Conservation (phyloP, 2,113 vertebrate species). For the Bucco capensis region DNA sequence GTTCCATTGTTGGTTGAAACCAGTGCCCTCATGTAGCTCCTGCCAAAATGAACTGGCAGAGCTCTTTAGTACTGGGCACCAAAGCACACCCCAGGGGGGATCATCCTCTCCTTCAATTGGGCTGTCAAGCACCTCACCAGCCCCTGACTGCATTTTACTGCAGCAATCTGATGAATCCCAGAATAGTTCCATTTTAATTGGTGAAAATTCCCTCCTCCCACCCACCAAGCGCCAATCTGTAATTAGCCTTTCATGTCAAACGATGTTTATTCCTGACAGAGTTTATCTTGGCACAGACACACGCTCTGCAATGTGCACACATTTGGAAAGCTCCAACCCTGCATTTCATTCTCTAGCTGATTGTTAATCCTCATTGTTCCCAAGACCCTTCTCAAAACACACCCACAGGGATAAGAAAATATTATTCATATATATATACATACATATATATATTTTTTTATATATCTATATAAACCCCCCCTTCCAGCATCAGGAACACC, state of each 20-base stretch:
- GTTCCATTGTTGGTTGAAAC: not conserved
- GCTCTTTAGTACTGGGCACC: not conserved
- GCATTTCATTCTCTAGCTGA: conserved; percentile 55
- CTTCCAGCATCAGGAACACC: not conserved
- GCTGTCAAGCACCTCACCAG: not conserved
- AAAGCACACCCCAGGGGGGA: fast-evolving
- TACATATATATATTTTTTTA: not conserved
- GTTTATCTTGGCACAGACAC: conserved; percentile 54
- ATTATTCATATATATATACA: not conserved
- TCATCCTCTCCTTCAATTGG: not conserved
- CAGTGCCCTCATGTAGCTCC: not conserved
- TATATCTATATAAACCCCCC: too few species aligned
- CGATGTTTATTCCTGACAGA: conserved; percentile 57
- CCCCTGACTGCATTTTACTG: not conserved
- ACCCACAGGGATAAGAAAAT: conserved; percentile 37
- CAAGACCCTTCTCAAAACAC: conserved; percentile 57
- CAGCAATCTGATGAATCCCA: not conserved
- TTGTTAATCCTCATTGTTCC: conserved; percentile 58
- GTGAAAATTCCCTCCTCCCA: conserved; percentile 56
- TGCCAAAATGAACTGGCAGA: not conserved
- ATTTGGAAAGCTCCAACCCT: conserved; percentile 50
- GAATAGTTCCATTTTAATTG: conserved; percentile 49
- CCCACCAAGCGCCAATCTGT: conserved; percentile 31
- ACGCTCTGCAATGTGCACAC: conserved; percentile 43
- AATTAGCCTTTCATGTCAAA: conserved; percentile 64